phyloP scores from a whole-genome alignment of 2,797 vertebrate species.

The Tragopan temminckii region DNA sequence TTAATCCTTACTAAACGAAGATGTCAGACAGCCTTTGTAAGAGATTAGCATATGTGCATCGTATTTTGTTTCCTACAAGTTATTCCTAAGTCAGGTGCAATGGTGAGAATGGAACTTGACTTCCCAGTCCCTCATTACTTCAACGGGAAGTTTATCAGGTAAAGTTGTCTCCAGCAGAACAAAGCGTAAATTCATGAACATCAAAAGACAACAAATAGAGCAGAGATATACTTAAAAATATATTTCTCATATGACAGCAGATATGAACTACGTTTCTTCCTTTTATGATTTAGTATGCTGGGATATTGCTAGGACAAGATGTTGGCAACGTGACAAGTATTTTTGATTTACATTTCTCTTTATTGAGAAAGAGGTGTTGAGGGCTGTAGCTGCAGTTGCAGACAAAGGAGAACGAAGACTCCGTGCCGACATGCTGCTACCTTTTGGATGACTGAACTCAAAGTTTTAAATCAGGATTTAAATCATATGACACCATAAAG shows the following conservation, averaged over 20 bases:
- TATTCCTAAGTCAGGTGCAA: background rate
- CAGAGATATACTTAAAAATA: background rate
- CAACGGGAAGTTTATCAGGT: background rate
- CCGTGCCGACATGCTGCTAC: background rate
- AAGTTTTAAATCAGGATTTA: background rate
- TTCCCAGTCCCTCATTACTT: background rate
- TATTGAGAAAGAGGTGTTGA: background rate
- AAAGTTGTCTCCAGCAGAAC: constrained; percentile 5
- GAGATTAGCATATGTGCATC: background rate
- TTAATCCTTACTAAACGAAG: background rate
- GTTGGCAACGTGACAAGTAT: background rate
- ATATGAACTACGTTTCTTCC: background rate
- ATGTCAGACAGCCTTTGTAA: background rate
- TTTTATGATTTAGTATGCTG: background rate
- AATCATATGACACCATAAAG: background rate
- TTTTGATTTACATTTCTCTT: constrained; percentile 37
- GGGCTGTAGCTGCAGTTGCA: background rate
- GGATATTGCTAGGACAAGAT: background rate
- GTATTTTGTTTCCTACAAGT: background rate
- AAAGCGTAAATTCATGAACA: background rate
- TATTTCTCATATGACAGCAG: background rate
- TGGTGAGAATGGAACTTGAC: background rate
- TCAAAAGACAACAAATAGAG: background rate
- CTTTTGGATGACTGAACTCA: background rate
- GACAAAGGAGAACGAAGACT: background rate